A percentile compares a stretch with the other conserved stretches of the same genome.
phyloP scores from a whole-genome alignment of 2,888 invertebrate species.

The Heliconius charithonia region DNA sequence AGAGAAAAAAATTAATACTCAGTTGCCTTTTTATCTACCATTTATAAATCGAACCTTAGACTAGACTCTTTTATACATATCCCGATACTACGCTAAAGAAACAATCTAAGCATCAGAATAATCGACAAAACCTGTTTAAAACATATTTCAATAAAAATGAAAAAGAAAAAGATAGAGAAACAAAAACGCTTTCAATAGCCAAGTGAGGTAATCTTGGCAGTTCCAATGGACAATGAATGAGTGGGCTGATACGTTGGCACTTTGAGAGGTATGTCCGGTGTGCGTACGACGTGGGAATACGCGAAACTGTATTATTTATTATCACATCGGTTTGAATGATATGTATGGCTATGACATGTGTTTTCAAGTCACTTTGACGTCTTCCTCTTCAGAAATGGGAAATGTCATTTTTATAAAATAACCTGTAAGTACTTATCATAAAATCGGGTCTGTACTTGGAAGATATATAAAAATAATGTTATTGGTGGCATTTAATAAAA shows the following conservation, averaged over 20 bases:
- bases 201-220: slow-evolving; percentile 62
- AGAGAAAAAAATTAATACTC: background rate
- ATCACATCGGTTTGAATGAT: slow-evolving; percentile 48
- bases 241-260: slow-evolving; percentile 60
- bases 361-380: slow-evolving; percentile 32
- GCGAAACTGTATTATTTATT: slow-evolving; percentile 64
- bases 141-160: slow-evolving; percentile 55
- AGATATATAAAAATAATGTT: too few species aligned
- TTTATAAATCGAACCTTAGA: background rate
- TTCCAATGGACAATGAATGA: slow-evolving; percentile 64
- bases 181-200: slow-evolving; percentile 30
- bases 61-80: background rate
- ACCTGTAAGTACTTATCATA: too few species aligned
- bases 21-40: background rate
- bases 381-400: slow-evolving; percentile 25
- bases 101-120: slow-evolving; percentile 1
- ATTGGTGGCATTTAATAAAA: too few species aligned
- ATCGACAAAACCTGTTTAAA: slow-evolving; percentile 46
- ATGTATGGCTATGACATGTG: slow-evolving; percentile 43
- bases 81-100: background rate
- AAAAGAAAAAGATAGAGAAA: slow-evolving; percentile 7
- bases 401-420: slow-evolving; percentile 2
- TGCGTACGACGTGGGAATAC: slow-evolving; percentile 51
- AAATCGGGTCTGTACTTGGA: too few species aligned
- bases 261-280: slow-evolving; percentile 69